phyloP scores from a whole-genome alignment of 2,797 vertebrate genomes.

The Neosilurus hyrtlii region DNA sequence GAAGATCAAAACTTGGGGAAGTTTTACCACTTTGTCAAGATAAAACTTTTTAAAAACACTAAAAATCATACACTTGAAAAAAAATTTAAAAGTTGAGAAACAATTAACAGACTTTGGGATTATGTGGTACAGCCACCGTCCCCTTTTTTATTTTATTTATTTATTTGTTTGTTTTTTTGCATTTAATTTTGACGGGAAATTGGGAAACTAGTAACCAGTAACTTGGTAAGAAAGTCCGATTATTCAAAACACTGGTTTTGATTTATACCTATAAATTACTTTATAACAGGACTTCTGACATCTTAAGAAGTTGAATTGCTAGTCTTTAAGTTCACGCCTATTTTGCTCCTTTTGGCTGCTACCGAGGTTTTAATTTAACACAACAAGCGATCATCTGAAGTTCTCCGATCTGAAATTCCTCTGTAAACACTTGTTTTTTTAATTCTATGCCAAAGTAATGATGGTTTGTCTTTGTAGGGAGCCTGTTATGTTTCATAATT shows the following conservation, averaged over 20 bases:
- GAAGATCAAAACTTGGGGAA: not conserved
- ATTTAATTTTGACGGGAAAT: not conserved
- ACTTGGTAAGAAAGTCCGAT: not conserved
- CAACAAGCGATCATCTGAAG: not conserved
- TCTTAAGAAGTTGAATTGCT: not conserved
- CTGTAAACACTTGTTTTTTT: not conserved
- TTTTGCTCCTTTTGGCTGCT: not conserved
- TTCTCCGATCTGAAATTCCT: constrained; percentile 28
- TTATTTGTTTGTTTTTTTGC: too few species aligned
- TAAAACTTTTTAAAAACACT: not conserved
- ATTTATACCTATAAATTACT: not conserved
- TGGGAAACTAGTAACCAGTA: not conserved
- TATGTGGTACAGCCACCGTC: too few species aligned
- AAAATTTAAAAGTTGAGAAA: not conserved
- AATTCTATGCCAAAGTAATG: not conserved
- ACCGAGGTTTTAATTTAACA: not conserved
- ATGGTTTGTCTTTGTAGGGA: not conserved
- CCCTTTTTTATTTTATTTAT: not conserved
- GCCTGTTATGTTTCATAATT: not conserved
- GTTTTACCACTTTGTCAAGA: not conserved
- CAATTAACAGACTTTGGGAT: too few species aligned
- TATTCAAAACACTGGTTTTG: not conserved
- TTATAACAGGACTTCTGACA: not conserved
- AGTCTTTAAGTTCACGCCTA: not conserved
- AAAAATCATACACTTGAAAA: not conserved